These are phyloP conservation scores for Turritopsis rubra DNA, from an alignment of 30 jellyfish, hydroid and myxozoan genomes.

Conservation along the genomic window DNA sequence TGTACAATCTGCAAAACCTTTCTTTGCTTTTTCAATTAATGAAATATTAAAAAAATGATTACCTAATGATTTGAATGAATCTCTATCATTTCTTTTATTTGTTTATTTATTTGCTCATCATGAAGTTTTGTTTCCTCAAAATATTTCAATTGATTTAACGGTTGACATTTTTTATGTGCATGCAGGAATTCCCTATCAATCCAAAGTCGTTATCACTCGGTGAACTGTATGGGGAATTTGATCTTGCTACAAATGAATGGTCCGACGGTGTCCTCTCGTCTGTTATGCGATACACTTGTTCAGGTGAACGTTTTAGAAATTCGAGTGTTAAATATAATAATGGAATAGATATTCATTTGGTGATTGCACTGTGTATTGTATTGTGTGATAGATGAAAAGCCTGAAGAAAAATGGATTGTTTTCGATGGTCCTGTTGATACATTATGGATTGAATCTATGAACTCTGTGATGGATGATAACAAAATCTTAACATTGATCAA, in stretches of 20 bases:
- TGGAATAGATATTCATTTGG: too few species aligned
- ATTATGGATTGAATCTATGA: constrained; percentile 90
- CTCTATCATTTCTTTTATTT: background rate
- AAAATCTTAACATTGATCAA: constrained; percentile 86
- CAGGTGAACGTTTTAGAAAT: constrained; percentile 44
- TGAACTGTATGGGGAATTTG: constrained; percentile 85
- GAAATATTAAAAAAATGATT: too few species aligned
- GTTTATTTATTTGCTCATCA: background rate
- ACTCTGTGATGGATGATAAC: constrained; percentile 91
- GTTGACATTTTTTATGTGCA: background rate
- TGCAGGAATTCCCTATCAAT: background rate
- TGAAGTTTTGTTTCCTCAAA: background rate
- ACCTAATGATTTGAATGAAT: too few species aligned
- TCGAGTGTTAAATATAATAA: too few species aligned
- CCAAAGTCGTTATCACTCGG: constrained; percentile 96
- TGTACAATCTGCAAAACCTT: too few species aligned
- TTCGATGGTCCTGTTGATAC: constrained; percentile 98
- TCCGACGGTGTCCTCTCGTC: constrained; percentile 84
- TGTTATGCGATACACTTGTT: constrained; percentile 92
- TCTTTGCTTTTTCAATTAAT: too few species aligned
- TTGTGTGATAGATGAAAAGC: constrained; percentile 55
- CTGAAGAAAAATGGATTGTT: constrained; percentile 95
- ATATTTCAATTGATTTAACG: background rate
- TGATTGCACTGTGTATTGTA: too few species aligned
- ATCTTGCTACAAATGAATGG: constrained; percentile 90